Evolutionary conservation across 2,888 invertebrate species (phyloP), one percentile per base, ranked within the genome.

Genomic region (Poecilobothrus nobilitatus): DNA sequence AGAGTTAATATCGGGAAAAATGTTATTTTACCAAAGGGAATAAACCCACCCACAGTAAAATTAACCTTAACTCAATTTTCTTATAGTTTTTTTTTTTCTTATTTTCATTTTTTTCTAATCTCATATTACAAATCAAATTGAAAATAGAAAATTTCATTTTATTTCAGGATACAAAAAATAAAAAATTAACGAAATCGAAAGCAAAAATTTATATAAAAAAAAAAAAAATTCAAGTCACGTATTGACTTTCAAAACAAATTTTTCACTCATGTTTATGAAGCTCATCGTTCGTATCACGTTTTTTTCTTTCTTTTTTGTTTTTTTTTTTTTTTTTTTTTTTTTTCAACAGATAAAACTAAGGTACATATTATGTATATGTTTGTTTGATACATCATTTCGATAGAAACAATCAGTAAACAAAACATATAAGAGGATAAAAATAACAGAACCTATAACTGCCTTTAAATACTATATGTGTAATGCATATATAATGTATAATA

Each of bases 191-290:
- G 7, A 37, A 8, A 37, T 15, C 6, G 12, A 53, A 18, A 53
- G 15, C 53, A 53, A 53, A 6, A 53, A 53, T 10, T 21, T 62
- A n/a, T 9, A 12, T 27, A 18, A 63, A 63, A 15, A 63, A 27
- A 27, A 63, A 63, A 63, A 27, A 27, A 63, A 63, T 27, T 63
- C 27, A 22, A 63, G 63, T 63, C 63, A 63, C 63, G 63, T 63
- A 27, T 15, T 63, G 27, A 27, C 27, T 63, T 27, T 63, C 27
- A 27, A 63, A 63, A 63, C 63, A 63, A 63, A 33, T 63, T 63
- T 63, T 63, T 63, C 53, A 53, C 53, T 53, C 53, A 53, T 53
- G 53, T 53, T 53, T 53, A 53, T 53, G 53, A 53, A 53, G 53
- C 53, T 53, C 53, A 53, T 53, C 53, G 53, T 27, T 27, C 53